Evolutionary conservation across 2,113 vertebrate species (phyloP).

Genomic region (Elgaria multicarinata): DNA sequence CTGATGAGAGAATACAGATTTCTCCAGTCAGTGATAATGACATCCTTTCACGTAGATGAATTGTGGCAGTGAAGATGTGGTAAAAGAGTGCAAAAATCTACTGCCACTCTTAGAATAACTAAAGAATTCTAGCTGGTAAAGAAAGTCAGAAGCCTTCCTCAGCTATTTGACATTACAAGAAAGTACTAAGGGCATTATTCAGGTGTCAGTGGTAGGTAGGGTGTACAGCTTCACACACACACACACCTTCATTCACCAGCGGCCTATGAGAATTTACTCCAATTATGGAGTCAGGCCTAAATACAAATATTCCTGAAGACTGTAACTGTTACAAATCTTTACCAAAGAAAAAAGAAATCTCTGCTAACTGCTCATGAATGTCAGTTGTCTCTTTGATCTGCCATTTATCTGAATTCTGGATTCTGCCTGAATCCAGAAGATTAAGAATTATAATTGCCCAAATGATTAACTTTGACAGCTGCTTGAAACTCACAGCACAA

Average conservation of each 20-base stretch:
- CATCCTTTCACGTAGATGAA: neutral
- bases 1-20: neutral
- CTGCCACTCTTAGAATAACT: neutral
- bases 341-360: neutral
- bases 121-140: too few relatives aligned
- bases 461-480: neutral
- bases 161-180: neutral
- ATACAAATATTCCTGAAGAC: neutral
- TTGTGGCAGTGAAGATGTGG: neutral
- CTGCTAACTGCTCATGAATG: neutral
- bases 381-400: slow-evolving; percentile 1
- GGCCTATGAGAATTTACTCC: neutral
- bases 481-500: neutral
- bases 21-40: neutral
- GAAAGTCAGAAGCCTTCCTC: neutral
- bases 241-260: neutral
- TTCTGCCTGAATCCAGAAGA: neutral
- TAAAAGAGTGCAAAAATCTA: neutral
- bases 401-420: neutral
- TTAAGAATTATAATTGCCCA: slow-evolving; percentile 7
- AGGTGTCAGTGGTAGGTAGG: too few relatives aligned
- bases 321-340: neutral
- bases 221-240: neutral
- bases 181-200: neutral
- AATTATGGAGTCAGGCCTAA: neutral